A percentile compares a stretch with the other conserved stretches of the same genome.
These are phyloP conservation scores for Catamblyrhynchus diadema DNA, from an alignment of 2,797 vertebrate genomes.

Conservation along the genomic window DNA sequence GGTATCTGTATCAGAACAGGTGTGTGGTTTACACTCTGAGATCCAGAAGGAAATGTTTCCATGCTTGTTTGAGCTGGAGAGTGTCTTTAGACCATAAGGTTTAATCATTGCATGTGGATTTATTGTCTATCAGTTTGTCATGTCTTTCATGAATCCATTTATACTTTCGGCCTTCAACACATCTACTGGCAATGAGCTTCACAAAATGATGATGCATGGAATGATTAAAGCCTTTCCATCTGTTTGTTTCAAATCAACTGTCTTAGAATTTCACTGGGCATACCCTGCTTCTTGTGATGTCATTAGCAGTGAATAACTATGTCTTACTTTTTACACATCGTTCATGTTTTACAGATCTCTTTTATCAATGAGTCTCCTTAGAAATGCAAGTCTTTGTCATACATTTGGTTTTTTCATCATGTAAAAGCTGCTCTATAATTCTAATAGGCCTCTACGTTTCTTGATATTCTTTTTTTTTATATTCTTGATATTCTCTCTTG, in stretches of 20 bases:
- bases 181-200: not conserved
- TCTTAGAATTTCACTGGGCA: not conserved
- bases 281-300: not conserved
- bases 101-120: not conserved
- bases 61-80: not conserved
- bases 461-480: not conserved
- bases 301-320: not conserved
- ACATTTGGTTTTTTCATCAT: not conserved
- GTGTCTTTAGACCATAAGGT: not conserved
- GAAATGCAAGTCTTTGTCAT: not conserved
- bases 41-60: not conserved
- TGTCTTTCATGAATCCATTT: not conserved
- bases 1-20: not conserved
- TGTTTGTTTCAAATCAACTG: not conserved
- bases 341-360: not conserved
- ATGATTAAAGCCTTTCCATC: not conserved
- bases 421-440: not conserved
- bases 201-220: not conserved
- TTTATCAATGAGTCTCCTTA: not conserved
- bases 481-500: not conserved
- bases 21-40: not conserved
- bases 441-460: not conserved
- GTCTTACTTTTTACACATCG: not conserved
- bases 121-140: not conserved
- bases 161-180: not conserved